phyloP scores from a whole-genome alignment of 2,113 vertebrate species.

The Egretta garzetta region DNA sequence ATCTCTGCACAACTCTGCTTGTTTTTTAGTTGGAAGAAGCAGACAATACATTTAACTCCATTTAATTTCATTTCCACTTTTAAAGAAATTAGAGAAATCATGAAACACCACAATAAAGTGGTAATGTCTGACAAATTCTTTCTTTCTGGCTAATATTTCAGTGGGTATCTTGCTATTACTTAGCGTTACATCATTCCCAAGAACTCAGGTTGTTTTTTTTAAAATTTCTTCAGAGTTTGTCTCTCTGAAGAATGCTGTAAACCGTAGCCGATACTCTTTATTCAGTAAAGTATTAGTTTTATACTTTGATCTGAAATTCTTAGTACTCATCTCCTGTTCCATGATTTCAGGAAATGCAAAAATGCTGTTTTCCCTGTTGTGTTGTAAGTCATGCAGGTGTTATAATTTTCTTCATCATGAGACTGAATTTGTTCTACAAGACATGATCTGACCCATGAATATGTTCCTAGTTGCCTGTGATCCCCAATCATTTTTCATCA shows the following conservation, averaged over 20 bases:
- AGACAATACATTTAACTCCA: not conserved
- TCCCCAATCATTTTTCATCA: not conserved
- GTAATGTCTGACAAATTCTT: not conserved
- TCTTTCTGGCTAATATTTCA: not conserved
- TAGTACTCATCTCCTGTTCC: not conserved
- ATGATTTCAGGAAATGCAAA: not conserved
- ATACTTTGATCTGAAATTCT: not conserved
- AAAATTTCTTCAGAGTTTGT: not conserved
- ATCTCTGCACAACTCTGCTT: not conserved
- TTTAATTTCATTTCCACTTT: not conserved
- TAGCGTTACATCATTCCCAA: not conserved
- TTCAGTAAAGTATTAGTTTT: not conserved
- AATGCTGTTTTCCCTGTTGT: not conserved
- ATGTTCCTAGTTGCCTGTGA: not conserved
- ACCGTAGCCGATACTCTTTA: not conserved
- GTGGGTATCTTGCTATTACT: not conserved
- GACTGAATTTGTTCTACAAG: not conserved
- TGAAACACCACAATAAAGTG: not conserved
- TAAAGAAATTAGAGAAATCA: not conserved
- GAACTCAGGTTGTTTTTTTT: not conserved
- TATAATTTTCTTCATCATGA: not conserved
- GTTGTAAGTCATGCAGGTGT: not conserved
- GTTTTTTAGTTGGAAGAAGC: not conserved
- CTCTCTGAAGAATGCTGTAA: not conserved
- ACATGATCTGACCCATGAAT: not conserved